These are phyloP conservation scores for Rousettus leschenaultii DNA, from an alignment of 2,113 vertebrate genomes.

Conservation along the genomic window DNA sequence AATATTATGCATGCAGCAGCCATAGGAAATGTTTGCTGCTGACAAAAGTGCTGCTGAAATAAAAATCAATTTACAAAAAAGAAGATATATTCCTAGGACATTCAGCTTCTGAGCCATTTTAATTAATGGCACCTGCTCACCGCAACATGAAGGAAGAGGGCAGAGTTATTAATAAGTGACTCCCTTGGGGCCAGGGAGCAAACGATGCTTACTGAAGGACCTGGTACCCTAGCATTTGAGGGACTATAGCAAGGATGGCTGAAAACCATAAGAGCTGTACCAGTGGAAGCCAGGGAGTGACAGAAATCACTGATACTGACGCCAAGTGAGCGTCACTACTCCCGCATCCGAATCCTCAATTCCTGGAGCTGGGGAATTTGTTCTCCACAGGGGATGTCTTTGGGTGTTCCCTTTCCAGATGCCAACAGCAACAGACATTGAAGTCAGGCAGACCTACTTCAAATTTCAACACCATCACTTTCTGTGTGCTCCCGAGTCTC, in stretches of 20 bases:
- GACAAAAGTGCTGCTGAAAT: background rate
- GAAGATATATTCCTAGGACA: background rate
- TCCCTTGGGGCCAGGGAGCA: background rate
- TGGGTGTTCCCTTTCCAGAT: background rate
- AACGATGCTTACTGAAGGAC: background rate
- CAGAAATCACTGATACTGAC: rapidly evolving
- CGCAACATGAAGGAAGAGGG: background rate
- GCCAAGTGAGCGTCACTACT: background rate
- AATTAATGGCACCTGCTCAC: background rate
- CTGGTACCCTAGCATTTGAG: background rate
- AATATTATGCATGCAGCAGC: rapidly evolving
- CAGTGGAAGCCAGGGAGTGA: rapidly evolving
- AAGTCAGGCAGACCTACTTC: background rate
- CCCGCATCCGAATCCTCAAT: no score
- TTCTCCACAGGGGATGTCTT: background rate
- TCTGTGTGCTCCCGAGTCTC: background rate
- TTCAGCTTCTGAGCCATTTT: background rate
- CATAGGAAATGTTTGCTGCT: rapidly evolving
- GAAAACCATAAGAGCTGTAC: background rate
- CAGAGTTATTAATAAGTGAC: background rate
- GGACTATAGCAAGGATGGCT: background rate
- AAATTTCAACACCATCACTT: background rate
- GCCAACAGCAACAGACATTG: background rate
- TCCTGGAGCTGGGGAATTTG: background rate
- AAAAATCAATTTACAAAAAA: background rate